phyloP scores from a whole-genome alignment of 2,888 invertebrate genomes.

The Ectobius pallidus region DNA sequence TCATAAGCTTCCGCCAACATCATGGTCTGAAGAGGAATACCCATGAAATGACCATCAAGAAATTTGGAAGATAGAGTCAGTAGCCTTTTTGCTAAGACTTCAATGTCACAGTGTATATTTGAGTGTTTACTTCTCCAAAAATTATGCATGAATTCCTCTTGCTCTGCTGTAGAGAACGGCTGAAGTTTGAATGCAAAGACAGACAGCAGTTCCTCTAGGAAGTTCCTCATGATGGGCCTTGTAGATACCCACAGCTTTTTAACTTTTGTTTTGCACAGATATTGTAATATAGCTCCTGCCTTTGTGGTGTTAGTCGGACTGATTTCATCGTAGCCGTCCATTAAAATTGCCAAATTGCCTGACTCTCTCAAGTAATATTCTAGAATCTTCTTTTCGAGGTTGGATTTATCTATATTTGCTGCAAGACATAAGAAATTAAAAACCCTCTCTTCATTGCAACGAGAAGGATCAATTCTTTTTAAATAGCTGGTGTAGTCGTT shows the following conservation, averaged over 20 bases:
- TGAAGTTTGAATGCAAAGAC: background rate
- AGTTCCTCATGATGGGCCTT: background rate
- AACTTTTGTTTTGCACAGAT: background rate
- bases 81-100: background rate
- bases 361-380: background rate
- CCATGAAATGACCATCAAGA: slow-evolving; percentile 21
- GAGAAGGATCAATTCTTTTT: background rate
- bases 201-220: slow-evolving; percentile 1
- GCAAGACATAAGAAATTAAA: background rate
- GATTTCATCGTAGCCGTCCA: slow-evolving; percentile 12
- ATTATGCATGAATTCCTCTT: background rate
- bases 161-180: background rate
- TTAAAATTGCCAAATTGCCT: background rate
- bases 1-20: slow-evolving; percentile 33
- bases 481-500: background rate
- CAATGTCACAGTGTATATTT: background rate
- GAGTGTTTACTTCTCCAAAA: background rate
- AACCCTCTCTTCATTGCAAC: background rate
- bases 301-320: background rate
- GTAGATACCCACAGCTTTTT: background rate
- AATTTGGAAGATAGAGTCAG: background rate
- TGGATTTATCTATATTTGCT: background rate
- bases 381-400: background rate
- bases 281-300: background rate
- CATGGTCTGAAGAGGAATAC: slow-evolving; percentile 34